Evolutionary conservation across 2,797 vertebrate genomes (phyloP).

Genomic region (Sebastolobus altivelis): DNA sequence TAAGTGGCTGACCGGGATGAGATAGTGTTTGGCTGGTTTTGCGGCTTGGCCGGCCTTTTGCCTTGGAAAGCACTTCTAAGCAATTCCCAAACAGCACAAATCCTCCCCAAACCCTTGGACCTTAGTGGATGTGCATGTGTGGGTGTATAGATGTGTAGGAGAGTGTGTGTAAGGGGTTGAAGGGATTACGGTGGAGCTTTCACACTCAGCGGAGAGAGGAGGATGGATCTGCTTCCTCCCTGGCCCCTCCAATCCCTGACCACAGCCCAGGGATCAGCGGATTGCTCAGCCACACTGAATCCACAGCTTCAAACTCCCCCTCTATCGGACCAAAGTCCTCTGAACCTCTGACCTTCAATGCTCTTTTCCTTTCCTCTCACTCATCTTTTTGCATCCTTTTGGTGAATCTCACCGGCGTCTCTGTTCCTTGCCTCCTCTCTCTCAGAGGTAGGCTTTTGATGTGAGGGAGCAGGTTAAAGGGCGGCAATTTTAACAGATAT

Average conservation of each 20-base stretch:
- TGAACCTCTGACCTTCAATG: conserved; percentile 72
- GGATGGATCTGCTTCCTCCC: conserved; percentile 74
- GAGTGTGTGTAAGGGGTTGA: conserved; percentile 64
- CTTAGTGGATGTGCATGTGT: conserved; percentile 48
- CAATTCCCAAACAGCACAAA: conserved; percentile 82
- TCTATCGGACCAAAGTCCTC: conserved; percentile 53
- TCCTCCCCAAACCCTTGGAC: conserved; percentile 74
- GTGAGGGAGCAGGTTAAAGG: conserved; percentile 50
- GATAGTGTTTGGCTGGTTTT: conserved; percentile 55
- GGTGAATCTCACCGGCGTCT: conserved; percentile 46
- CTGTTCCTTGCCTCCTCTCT: conserved; percentile 37
- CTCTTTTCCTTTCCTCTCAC: conserved; percentile 45
- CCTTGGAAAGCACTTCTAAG: conserved; percentile 80
- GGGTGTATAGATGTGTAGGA: conserved; percentile 39
- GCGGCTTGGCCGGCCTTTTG: conserved; percentile 69
- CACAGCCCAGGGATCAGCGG: conserved; percentile 74
- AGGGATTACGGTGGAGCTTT: conserved; percentile 81
- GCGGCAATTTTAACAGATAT: conserved; percentile 41
- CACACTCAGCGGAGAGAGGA: conserved; percentile 77
- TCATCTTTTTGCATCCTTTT: conserved; percentile 55
- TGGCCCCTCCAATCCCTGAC: conserved; percentile 72
- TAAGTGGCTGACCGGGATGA: conserved; percentile 64
- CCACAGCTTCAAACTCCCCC: conserved; percentile 72
- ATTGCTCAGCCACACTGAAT: conserved; percentile 75
- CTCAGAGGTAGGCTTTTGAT: conserved; percentile 47